These are phyloP conservation scores for Cerastoderma edule DNA, from an alignment of 2,888 invertebrate species.

Conservation along the genomic window DNA sequence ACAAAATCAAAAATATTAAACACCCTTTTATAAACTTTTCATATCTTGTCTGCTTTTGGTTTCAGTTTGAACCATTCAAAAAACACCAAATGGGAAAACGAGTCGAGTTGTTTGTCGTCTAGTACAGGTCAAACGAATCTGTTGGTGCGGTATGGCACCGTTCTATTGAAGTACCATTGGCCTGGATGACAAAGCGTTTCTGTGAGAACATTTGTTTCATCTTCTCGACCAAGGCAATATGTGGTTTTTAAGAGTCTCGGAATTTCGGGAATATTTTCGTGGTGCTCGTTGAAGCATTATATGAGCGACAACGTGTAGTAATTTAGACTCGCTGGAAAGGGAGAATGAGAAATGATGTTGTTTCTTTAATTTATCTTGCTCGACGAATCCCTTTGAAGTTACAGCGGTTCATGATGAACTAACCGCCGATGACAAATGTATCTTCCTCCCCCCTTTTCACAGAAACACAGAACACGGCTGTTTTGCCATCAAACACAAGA, in stretches of 20 bases:
- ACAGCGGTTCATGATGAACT: conserved; percentile 5
- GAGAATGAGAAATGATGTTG: conserved; percentile 28
- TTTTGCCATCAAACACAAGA: conserved; percentile 8
- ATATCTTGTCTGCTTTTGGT: too few species aligned
- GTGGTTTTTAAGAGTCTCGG: background rate
- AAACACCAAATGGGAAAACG: too few species aligned
- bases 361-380: conserved; percentile 11
- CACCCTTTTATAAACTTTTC: too few species aligned
- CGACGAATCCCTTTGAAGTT: conserved; percentile 24
- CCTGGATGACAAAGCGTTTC: too few species aligned
- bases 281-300: conserved; percentile 22
- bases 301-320: conserved; percentile 33
- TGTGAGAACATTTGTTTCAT: too few species aligned
- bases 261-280: conserved; percentile 9
- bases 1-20: too few species aligned
- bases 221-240: too few species aligned
- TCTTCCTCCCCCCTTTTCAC: background rate
- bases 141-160: too few species aligned
- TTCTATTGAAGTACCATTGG: too few species aligned
- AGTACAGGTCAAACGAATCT: too few species aligned
- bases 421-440: conserved; percentile 20
- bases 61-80: too few species aligned
- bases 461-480: conserved; percentile 11
- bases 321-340: conserved; percentile 20
- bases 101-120: too few species aligned